Conservation (phyloP, 2,113 vertebrate species). For the Delphinus delphis region DNA sequence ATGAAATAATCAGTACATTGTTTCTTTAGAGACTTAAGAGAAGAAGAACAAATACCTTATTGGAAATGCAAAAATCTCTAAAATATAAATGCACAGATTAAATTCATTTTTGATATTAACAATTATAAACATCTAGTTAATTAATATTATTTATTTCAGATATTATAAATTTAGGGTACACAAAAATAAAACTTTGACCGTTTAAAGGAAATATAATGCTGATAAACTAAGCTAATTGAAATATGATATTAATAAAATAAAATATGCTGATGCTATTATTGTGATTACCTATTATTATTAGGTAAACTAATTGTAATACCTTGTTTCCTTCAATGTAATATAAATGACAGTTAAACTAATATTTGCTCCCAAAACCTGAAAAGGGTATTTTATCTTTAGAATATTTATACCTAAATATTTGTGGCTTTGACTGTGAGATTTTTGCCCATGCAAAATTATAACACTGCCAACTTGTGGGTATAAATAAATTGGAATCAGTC, state of each 20-base stretch:
- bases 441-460: constrained; percentile 35
- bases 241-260: constrained; percentile 6
- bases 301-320: not conserved
- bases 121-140: not conserved
- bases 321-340: not conserved
- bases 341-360: not conserved
- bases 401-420: not conserved
- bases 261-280: not conserved
- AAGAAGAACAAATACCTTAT: not conserved
- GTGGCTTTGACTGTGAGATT: not conserved
- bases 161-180: not conserved
- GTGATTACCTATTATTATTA: not conserved
- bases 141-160: not conserved
- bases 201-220: not conserved
- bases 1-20: not conserved
- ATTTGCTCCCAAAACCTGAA: not conserved
- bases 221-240: constrained; percentile 17
- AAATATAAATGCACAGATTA: not conserved
- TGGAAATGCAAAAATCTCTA: not conserved
- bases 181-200: not conserved
- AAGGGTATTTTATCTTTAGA: not conserved
- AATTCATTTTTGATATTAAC: not conserved
- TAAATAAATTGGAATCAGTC: constrained; percentile 64
- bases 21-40: not conserved
- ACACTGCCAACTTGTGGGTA: not conserved